A percentile compares a stretch with the other conserved stretches of the same genome.
These are phyloP conservation scores for Acleris emargana DNA, from an alignment of 2,888 invertebrate species.

Conservation along the genomic window DNA sequence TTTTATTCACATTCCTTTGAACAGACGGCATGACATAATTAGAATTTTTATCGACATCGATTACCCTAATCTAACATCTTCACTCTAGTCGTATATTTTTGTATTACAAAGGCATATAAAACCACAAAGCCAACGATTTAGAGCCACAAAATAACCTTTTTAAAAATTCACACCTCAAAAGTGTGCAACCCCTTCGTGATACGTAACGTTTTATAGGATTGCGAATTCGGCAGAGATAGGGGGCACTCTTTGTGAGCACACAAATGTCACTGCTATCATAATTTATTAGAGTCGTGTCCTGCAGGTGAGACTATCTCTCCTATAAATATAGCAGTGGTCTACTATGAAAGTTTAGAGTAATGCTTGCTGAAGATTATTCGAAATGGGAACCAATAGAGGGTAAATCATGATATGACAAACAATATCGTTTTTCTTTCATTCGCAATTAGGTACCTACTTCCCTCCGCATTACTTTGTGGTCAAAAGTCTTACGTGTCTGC, in stretches of 20 bases:
- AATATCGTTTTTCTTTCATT: too few species aligned
- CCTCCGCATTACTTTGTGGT: too few species aligned
- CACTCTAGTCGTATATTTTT: too few species aligned
- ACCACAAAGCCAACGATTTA: background rate
- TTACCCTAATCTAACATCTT: too few species aligned
- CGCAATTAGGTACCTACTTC: too few species aligned
- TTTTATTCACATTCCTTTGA: too few species aligned
- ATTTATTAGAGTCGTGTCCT: constrained; percentile 55
- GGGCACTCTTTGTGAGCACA: constrained; percentile 49
- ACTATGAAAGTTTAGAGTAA: background rate
- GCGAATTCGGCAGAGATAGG: constrained; percentile 61
- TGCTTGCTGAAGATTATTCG: background rate
- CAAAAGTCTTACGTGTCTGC: too few species aligned
- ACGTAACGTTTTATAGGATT: constrained; percentile 25
- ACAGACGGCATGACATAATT: too few species aligned
- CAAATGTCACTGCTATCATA: constrained; percentile 55
- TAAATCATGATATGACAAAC: too few species aligned
- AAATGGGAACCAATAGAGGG: background rate
- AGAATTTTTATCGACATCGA: too few species aligned
- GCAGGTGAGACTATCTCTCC: constrained; percentile 45
- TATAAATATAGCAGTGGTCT: constrained; percentile 11
- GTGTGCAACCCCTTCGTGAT: constrained; percentile 28
- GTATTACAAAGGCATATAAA: too few species aligned
- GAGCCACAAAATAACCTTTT: background rate
- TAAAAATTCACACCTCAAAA: constrained; percentile 43